Conservation (phyloP, 2,797 vertebrate species). For the Rhyacichthys aspro region DNA sequence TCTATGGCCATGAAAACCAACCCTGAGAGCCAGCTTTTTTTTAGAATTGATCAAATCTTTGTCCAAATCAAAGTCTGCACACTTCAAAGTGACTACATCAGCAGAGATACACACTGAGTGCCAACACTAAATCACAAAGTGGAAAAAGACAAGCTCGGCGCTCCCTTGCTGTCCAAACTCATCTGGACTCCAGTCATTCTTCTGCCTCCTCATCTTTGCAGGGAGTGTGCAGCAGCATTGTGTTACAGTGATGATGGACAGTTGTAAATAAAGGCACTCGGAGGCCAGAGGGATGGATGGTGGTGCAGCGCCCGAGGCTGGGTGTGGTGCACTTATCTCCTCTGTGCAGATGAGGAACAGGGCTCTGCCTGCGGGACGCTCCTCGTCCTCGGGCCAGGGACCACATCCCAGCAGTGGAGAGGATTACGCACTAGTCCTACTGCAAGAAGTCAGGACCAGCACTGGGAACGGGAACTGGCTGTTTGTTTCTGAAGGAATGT, state of each 20-base stretch:
- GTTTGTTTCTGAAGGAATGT: too few species aligned
- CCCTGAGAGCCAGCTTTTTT: slow-evolving; percentile 35
- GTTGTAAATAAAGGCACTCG: slow-evolving; percentile 25
- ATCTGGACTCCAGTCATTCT: slow-evolving; percentile 48
- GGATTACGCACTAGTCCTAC: slow-evolving; percentile 51
- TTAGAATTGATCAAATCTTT: slow-evolving; percentile 51
- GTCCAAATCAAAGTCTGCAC: slow-evolving; percentile 62
- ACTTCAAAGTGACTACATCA: slow-evolving; percentile 58
- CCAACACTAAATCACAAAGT: slow-evolving; percentile 22
- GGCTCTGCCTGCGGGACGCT: slow-evolving; percentile 58
- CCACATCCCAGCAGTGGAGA: slow-evolving; percentile 48
- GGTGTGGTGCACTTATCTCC: slow-evolving; percentile 69
- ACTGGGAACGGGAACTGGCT: not conserved
- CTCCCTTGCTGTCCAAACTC: slow-evolving; percentile 53
- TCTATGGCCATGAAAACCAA: slow-evolving; percentile 44
- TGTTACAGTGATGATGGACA: slow-evolving; percentile 39
- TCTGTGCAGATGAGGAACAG: slow-evolving; percentile 64
- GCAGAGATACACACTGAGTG: slow-evolving; percentile 38
- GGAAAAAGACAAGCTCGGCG: slow-evolving; percentile 20
- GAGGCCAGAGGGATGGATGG: slow-evolving; percentile 32
- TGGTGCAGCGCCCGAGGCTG: slow-evolving; percentile 21
- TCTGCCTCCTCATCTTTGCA: slow-evolving; percentile 22
- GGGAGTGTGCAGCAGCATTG: slow-evolving; percentile 16
- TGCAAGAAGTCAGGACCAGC: slow-evolving; percentile 10
- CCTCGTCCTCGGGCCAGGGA: slow-evolving; percentile 62